Evolutionary conservation across 2,113 vertebrate species (phyloP), one percentile per base, ranked within the genome.

Genomic region (Eptesicus fuscus): DNA sequence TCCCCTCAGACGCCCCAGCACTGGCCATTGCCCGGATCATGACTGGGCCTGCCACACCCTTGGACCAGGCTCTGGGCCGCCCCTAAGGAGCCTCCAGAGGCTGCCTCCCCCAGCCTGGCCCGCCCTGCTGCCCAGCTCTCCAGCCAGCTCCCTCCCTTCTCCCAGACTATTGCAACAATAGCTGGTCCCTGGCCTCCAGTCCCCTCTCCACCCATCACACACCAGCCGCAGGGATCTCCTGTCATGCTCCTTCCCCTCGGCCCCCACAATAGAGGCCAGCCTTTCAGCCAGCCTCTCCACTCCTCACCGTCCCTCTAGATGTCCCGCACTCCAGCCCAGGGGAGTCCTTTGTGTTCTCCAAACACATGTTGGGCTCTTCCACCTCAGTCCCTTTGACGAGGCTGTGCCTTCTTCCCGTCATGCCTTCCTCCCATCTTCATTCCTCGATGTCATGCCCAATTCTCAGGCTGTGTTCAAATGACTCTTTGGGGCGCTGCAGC

Each of bases 21-120:
- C 91, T 40, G 93, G 96, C 93, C 85, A 90, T 37, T 90, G 94
- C 95, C 97, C 30, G 85, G 90, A 88, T 73, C 92, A 93, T 95
- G 96, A 96, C 96, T 96, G 94, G 95, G 73, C 63, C 88, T 23
- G 5, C 97, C 97, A 97, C 97, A 96, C 97, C 97, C 96, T 97
- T 97, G 97, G 96, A 94, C 69, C 35, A 2, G 63, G 78, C 88
- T 95, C 94, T 28, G 10, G 74, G 70, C 96, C 59, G 85, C 94
- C 97, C 94, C 94, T 80, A 37, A 94, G 93, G 79, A 95, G 80
- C 79, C 96, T 95, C 92, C 67, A 56, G 94, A 95, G 96, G 96
- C 96, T 79, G 92, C 95, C 95, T 96, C 95, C 96, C 95, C 96
- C 91, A 88, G 80, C 92, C 95, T 47, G 94, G 67, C 97, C 97